Conservation (phyloP, 2,888 invertebrate genomes). For the Agrotis ipsilon region DNA sequence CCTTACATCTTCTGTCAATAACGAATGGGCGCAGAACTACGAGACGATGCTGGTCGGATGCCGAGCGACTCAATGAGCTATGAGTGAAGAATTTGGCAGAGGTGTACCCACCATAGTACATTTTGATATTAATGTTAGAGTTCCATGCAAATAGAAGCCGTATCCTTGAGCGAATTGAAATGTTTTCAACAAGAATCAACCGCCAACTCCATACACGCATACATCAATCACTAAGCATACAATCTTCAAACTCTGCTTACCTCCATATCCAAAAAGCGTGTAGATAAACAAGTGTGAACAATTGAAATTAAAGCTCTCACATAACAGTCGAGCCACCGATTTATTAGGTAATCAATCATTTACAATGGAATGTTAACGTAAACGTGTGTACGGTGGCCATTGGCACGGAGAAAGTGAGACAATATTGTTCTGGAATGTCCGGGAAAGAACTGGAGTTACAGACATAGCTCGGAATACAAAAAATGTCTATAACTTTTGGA, state of each 20-base stretch:
- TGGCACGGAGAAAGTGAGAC: not conserved
- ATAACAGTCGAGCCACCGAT: constrained; percentile 32
- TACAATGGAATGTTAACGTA: constrained; percentile 56
- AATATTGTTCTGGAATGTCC: not conserved
- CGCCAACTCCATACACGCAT: not conserved
- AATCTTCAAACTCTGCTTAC: constrained; percentile 16
- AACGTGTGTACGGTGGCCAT: constrained; percentile 40
- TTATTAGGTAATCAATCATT: constrained; percentile 64
- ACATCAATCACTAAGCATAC: not conserved
- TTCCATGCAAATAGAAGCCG: too few species aligned
- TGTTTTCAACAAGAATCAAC: too few species aligned
- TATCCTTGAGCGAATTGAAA: too few species aligned
- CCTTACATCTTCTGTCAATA: too few species aligned
- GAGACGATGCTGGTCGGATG: too few species aligned
- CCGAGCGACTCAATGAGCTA: too few species aligned
- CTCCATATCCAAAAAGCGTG: constrained; percentile 7
- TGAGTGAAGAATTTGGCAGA: too few species aligned
- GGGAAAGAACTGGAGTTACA: not conserved
- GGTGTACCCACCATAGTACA: too few species aligned
- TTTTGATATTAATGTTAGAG: too few species aligned
- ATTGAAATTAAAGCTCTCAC: constrained; percentile 52
- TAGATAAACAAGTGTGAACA: constrained; percentile 38
- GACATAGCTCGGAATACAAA: not conserved
- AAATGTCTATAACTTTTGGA: too few species aligned
- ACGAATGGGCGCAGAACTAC: too few species aligned